These are phyloP conservation scores for Taenioides sp. DNA, from an alignment of 2,797 vertebrate species.

Conservation along the genomic window DNA sequence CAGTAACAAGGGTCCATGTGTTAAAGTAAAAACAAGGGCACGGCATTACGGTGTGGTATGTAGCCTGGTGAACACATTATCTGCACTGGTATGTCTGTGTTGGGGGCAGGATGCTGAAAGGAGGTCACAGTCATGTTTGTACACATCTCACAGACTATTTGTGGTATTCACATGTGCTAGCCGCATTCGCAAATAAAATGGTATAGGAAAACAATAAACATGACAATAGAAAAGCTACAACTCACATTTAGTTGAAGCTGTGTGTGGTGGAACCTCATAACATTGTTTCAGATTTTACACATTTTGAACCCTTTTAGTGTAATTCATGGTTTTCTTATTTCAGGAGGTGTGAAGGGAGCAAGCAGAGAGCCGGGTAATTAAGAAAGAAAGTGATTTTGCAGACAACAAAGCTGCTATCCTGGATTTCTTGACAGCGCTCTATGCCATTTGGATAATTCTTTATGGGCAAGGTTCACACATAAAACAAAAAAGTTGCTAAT, in stretches of 20 bases:
- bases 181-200: not conserved
- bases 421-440: too few relatives aligned
- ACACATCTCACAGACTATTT: conserved; percentile 17
- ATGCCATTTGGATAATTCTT: too few relatives aligned
- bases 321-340: not conserved
- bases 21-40: conserved; percentile 24
- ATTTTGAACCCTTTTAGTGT: not conserved
- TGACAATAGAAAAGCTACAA: not conserved
- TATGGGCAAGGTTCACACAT: too few relatives aligned
- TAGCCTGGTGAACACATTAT: conserved; percentile 46
- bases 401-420: conserved; percentile 21
- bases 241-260: too few relatives aligned
- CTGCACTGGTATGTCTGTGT: conserved; percentile 28
- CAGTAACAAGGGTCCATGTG: conserved; percentile 14
- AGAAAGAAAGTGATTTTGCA: conserved; percentile 73
- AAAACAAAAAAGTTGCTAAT: too few relatives aligned
- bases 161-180: not conserved
- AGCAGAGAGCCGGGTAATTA: conserved; percentile 65
- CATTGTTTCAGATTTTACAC: not conserved
- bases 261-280: too few relatives aligned
- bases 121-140: conserved; percentile 17
- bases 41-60: conserved; percentile 46
- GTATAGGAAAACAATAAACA: not conserved
- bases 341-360: conserved; percentile 62
- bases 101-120: conserved; percentile 3